Conservation (phyloP, 1,140 invertebrate genomes). For the Brevipalpus yothersi region DNA sequence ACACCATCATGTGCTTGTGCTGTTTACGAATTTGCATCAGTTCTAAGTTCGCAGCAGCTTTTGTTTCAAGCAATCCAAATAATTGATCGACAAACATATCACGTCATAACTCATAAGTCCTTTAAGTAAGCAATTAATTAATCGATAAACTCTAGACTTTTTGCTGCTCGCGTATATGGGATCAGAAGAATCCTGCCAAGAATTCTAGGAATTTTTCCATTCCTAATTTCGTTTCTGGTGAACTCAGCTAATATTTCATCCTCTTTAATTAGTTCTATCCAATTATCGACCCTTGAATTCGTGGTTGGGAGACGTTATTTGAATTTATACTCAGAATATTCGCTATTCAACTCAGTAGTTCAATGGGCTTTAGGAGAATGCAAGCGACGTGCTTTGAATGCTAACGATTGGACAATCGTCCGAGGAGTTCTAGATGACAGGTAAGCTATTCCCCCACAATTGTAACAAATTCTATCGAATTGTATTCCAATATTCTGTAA, state of each 20-base stretch:
- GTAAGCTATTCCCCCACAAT: neutral
- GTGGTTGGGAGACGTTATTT: conserved; percentile 14
- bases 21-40: conserved; percentile 15
- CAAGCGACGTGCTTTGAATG: conserved; percentile 10
- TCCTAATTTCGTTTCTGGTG: too few relatives aligned
- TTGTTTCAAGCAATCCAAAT: conserved; percentile 16
- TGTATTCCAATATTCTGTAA: neutral
- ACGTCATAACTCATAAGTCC: conserved; percentile 14
- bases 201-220: too few relatives aligned
- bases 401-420: conserved; percentile 9
- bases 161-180: too few relatives aligned
- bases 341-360: conserved; percentile 14
- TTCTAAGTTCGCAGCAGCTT: conserved; percentile 15
- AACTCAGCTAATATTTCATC: neutral
- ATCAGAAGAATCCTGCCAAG: too few relatives aligned
- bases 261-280: conserved; percentile 10
- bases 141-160: too few relatives aligned
- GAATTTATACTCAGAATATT: conserved; percentile 16
- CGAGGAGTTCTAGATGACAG: conserved; percentile 10
- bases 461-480: neutral
- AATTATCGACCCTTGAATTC: conserved; percentile 13
- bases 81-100: conserved; percentile 16
- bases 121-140: conserved; percentile 8
- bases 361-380: conserved; percentile 15
- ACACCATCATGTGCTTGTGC: conserved; percentile 15